Conservation (phyloP, 2,888 invertebrate species). For the Heterodera filipjevi region DNA sequence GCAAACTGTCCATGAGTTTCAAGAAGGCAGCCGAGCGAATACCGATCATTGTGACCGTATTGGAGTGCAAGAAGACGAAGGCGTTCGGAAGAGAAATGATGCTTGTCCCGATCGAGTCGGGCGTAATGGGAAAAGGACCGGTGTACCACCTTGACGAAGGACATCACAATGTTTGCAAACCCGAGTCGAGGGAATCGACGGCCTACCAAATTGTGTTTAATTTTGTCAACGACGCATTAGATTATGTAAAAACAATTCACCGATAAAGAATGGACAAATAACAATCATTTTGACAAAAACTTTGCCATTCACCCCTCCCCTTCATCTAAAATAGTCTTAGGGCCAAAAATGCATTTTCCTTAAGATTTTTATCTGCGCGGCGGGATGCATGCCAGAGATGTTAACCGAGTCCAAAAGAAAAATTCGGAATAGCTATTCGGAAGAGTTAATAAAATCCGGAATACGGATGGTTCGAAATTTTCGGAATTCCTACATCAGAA, state of each 20-base stretch:
- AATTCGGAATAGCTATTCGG: too few species aligned
- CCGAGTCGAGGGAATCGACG: constrained; percentile 48
- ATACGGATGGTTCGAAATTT: too few species aligned
- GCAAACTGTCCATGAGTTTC: constrained; percentile 57
- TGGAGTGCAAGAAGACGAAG: constrained; percentile 53
- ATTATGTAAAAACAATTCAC: background rate
- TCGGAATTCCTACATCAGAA: too few species aligned
- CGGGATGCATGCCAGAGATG: too few species aligned
- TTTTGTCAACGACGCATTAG: constrained; percentile 49
- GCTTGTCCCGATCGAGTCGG: constrained; percentile 56
- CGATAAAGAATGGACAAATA: too few species aligned
- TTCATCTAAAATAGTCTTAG: too few species aligned
- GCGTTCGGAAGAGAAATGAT: constrained; percentile 50
- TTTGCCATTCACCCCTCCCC: too few species aligned
- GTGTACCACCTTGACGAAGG: constrained; percentile 40
- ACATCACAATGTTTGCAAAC: constrained; percentile 60
- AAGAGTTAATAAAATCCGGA: too few species aligned
- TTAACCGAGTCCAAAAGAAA: too few species aligned
- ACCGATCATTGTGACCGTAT: constrained; percentile 54
- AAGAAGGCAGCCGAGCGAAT: constrained; percentile 43
- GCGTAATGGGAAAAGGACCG: constrained; percentile 54
- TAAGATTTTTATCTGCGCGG: too few species aligned
- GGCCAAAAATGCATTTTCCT: too few species aligned
- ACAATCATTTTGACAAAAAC: too few species aligned
- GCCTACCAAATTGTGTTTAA: constrained; percentile 57